A percentile compares a stretch with the other conserved stretches of the same genome.
These are phyloP conservation scores for Drosophila orosa DNA, from an alignment of 1,140 invertebrate species.

Conservation along the genomic window DNA sequence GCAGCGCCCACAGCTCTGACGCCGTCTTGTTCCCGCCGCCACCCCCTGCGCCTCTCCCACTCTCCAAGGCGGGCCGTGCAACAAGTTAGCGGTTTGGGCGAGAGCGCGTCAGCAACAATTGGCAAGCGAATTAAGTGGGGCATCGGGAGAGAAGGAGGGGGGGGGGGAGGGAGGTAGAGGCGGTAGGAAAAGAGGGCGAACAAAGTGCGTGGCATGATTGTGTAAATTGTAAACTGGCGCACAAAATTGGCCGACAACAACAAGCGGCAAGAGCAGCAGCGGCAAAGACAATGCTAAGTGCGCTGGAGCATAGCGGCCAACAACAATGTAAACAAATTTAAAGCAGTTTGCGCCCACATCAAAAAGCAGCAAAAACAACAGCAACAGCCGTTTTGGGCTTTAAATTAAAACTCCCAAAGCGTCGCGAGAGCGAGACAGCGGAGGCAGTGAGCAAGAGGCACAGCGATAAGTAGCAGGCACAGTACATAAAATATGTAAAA, in stretches of 20 bases:
- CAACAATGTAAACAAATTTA: conserved; percentile 77
- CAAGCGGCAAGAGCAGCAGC: conserved; percentile 2
- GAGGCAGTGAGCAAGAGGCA: conserved; percentile 2
- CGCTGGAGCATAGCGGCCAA: conserved; percentile 64
- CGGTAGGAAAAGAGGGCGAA: conserved; percentile 12
- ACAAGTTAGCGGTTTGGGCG: conserved; percentile 39
- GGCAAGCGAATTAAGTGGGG: conserved; percentile 52
- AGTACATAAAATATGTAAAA: conserved; percentile 65
- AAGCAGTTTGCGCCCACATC: conserved; percentile 76
- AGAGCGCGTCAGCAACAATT: conserved; percentile 60
- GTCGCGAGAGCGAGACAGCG: conserved; percentile 2
- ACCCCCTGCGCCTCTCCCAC: not conserved
- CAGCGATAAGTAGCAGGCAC: conserved; percentile 45
- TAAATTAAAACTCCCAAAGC: conserved; percentile 62
- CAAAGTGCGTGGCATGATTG: conserved; percentile 63
- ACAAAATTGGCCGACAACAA: conserved; percentile 43
- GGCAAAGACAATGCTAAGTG: conserved; percentile 59
- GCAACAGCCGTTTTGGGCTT: conserved; percentile 59
- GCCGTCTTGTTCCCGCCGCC: not conserved
- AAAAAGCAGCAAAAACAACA: conserved; percentile 53
- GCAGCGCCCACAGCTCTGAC: conserved; percentile 34
- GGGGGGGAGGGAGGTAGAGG: not conserved
- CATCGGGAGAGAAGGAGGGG: conserved; percentile 23
- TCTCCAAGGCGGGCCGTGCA: conserved; percentile 16
- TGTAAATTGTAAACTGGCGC: conserved; percentile 62